Evolutionary conservation across 2,888 invertebrate genomes (phyloP), one percentile per base, ranked within the genome.

Genomic region (Melieria crassipennis): DNA sequence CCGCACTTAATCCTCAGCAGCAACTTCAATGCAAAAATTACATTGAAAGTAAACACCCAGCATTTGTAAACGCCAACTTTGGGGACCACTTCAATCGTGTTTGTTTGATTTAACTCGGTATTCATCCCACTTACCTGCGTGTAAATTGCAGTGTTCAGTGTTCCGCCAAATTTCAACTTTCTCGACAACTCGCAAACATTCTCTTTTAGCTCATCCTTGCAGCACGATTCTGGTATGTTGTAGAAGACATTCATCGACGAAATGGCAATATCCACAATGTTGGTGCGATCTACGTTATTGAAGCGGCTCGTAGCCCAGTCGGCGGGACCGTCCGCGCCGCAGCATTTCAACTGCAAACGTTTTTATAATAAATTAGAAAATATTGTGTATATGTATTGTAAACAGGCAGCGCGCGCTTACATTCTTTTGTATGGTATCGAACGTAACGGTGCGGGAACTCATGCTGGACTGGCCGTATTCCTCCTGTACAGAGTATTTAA

Each of bases 261-360:
- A 47, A 90, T 85, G 9, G 88, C 88, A 70, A 91, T 84, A 69
- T 88, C 88, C 9, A 88, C 79, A 47, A 87, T 85, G 70, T 86
- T 83, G 10, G 88, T 85, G 16, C 87, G 83, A 79, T 88, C 89
- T 45, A 86, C 86, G 65, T 87, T 87, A 71, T 89, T 89, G 79
- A 89, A 91, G 77, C 88, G 88, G 75, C 91, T 91, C 13, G 89
- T 89, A 68, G 90, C 89, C 94, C 94, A 94, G 84, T 94, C 94
- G 0, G 87, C 86, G 4, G 93, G 92, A 60, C 90, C 90, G 77
- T 90, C 90, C 4, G 92, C 92, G 42, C 95, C 95, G 83, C 95
- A 95, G 82, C 95, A 95, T 78, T 91, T 87, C 73, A 95, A 88
- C 92, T 92, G 81, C 69, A 78, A 52, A 52, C 13, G 13, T 52